Evolutionary conservation across 2,888 invertebrate species (phyloP), one percentile per base, ranked within the genome.

Genomic region (Tryphoninae sp.): DNA sequence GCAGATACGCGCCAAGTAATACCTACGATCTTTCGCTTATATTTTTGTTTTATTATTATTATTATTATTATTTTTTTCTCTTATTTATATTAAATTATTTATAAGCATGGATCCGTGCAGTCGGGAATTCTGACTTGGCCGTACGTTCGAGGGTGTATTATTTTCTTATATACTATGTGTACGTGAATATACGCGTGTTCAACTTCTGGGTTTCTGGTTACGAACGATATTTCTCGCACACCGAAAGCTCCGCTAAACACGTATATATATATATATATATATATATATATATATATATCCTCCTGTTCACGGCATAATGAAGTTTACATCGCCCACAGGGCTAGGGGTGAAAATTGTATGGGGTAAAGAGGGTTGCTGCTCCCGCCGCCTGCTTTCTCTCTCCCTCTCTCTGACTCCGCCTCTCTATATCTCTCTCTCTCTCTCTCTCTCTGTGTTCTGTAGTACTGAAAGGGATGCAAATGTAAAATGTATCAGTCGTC

Each of bases 401-500:
- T 49, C 11, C 2, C 51, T 51, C 51, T 51, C 51, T 49, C 33
- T 33, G 0, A 6, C 33, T 6, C 33, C 6, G 6, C 6, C 33
- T 33, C 6, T 33, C 33, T 6, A 0, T 33, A 4, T 58, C n/a
- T 42, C 51, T 51, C 51, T 51, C n/a, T 49, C 49, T 49, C 49
- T 13, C 51, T 51, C 51, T 49, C 49, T 13, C 51, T 55, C 55
- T 55, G 1, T 49, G 33, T 19, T 65, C 59, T 71, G 65, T 65
- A 59, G 26, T 16, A 62, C 79, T 77, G 79, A 82, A 82, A 79
- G 82, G 73, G 79, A 82, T 79, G 82, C 79, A 79, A 82, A 82
- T 82, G 79, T 79, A 76, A 79, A 82, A 82, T 82, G 69, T 79
- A 82, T 82, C 73, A 62, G 65, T 77, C 71, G 33, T 33, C 78